phyloP scores from a whole-genome alignment of 1,140 invertebrate species.

The Drosophila simulans region DNA sequence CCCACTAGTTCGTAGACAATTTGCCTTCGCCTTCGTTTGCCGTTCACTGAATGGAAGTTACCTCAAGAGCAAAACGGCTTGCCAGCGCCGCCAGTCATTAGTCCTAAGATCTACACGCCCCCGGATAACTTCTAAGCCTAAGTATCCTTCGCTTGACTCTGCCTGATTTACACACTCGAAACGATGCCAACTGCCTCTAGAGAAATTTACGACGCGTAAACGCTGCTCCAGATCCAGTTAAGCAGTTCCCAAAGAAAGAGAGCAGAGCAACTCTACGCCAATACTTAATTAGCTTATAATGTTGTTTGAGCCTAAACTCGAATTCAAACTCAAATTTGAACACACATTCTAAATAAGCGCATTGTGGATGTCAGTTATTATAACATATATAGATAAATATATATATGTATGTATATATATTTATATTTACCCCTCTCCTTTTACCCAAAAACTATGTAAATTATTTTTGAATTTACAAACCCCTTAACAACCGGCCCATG shows the following conservation, averaged over 20 bases:
- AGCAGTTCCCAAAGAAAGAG: conserved; percentile 22
- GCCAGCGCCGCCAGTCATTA: conserved; percentile 61
- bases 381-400: conserved; percentile 26
- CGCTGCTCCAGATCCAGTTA: background rate
- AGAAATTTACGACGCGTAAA: conserved; percentile 11
- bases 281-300: conserved; percentile 81
- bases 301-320: conserved; percentile 47
- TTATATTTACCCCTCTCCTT: conserved; percentile 11
- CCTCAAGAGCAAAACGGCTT: conserved; percentile 55
- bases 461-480: conserved; percentile 68
- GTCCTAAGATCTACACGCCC: conserved; percentile 49
- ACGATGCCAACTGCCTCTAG: conserved; percentile 37
- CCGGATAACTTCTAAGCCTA: conserved; percentile 9
- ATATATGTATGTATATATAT: conserved; percentile 22
- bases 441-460: conserved; percentile 41
- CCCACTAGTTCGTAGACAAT: conserved; percentile 39
- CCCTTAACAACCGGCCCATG: background rate
- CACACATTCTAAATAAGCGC: conserved; percentile 51
- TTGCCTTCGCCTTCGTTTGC: conserved; percentile 56
- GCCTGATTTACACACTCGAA: conserved; percentile 17
- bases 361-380: conserved; percentile 60
- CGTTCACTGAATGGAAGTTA: conserved; percentile 55
- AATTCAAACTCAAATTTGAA: conserved; percentile 26
- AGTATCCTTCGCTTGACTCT: conserved; percentile 32
- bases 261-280: conserved; percentile 61